Percentiles rank a stretch among this genome's conserved stretches.
Evolutionary conservation across 1,140 invertebrate genomes (phyloP).

Genomic region (Drosophila punjabiensis): DNA sequence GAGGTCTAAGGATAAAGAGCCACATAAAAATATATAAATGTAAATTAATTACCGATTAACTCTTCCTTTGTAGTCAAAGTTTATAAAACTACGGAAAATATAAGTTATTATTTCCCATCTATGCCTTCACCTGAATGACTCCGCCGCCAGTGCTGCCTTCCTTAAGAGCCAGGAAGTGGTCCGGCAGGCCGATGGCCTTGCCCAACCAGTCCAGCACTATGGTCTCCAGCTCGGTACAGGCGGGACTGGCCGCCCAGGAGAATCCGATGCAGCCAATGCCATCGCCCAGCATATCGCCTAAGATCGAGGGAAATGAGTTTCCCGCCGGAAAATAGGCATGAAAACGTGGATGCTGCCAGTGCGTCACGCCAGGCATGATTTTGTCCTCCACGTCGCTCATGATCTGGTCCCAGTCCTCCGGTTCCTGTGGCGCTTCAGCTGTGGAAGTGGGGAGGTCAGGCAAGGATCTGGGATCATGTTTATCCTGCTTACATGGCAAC

Average conservation of each 20-base stretch:
- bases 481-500: conserved; percentile 88
- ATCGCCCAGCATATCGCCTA: conserved; percentile 98
- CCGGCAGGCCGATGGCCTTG: conserved; percentile 95
- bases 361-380: conserved; percentile 99
- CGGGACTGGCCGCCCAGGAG: conserved; percentile 99
- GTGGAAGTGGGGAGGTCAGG: neutral
- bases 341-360: conserved; percentile 99
- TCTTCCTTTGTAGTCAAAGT: too few relatives aligned
- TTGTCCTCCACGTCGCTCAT: conserved; percentile 97
- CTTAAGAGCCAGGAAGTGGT: conserved; percentile 93
- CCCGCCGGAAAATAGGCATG: conserved; percentile 99
- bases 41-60: neutral
- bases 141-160: conserved; percentile 95
- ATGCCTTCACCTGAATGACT: conserved; percentile 92
- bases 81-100: too few relatives aligned
- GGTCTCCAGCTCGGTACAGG: conserved; percentile 98
- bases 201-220: conserved; percentile 99
- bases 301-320: conserved; percentile 98
- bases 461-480: neutral
- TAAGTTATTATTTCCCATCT: too few relatives aligned
- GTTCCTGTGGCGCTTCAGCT: conserved; percentile 92
- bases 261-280: conserved; percentile 99
- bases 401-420: conserved; percentile 96
- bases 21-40: neutral
- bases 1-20: conserved; percentile 90